A percentile compares a stretch with the other conserved stretches of the same genome.
Conservation (phyloP, 2,888 invertebrate genomes). For the Synanthedon vespiformis region DNA sequence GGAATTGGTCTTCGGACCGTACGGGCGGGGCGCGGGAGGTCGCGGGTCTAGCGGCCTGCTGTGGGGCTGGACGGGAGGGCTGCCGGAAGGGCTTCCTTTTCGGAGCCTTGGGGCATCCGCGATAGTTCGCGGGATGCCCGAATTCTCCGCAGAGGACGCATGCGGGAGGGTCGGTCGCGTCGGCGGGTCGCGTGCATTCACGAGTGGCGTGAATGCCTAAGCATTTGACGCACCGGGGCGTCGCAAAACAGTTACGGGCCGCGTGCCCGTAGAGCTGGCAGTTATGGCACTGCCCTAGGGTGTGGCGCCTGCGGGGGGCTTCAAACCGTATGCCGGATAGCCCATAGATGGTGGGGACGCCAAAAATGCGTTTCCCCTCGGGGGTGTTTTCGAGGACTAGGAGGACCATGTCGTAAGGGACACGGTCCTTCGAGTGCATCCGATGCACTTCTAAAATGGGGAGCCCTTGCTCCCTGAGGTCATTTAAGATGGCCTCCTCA, state of each 20-base stretch:
- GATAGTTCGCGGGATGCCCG: too few species aligned
- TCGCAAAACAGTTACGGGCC: not conserved
- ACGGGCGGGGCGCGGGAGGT: too few species aligned
- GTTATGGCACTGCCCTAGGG: too few species aligned
- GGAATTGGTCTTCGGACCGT: too few species aligned
- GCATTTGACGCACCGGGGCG: not conserved
- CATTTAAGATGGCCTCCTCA: not conserved
- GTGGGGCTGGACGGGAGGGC: not conserved
- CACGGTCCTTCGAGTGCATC: not conserved
- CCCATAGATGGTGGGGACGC: not conserved
- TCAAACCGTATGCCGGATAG: not conserved
- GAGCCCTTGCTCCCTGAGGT: not conserved
- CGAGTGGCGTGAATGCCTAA: not conserved
- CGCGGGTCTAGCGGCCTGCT: too few species aligned
- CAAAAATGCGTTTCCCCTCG: not conserved
- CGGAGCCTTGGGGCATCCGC: conserved; percentile 11
- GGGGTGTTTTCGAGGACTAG: not conserved
- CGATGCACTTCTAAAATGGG: too few species aligned
- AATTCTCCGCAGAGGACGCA: too few species aligned
- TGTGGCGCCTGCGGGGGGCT: too few species aligned
- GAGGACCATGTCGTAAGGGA: not conserved
- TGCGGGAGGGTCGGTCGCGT: too few species aligned
- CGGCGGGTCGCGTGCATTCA: not conserved
- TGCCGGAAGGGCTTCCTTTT: conserved; percentile 6
- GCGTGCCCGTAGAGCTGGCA: not conserved